Evolutionary conservation across 2,113 vertebrate genomes (phyloP), one percentile per base, ranked within the genome.

Genomic region (Ellobius talpinus): DNA sequence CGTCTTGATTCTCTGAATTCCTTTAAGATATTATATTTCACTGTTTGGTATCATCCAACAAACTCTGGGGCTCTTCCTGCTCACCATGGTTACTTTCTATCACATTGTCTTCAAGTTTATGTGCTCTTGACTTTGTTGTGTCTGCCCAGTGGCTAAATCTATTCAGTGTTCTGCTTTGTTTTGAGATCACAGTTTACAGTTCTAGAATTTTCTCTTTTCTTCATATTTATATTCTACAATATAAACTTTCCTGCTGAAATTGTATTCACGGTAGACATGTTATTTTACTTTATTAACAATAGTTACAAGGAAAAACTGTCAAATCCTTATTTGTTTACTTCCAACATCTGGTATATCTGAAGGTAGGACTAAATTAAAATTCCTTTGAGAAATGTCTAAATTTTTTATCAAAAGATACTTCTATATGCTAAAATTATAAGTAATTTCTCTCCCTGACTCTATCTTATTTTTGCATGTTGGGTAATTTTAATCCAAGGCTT

Each of bases 301-400:
- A 70, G 12, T 81, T 91, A 50, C 55, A 29, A 87, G 81, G 65
- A 92, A 92, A 1, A 33, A 89, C 17, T 52, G 72, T 76, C 66
- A 96, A 84, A 79, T 89, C 47, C 26, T 93, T 90, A 55, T 82
- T 87, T 93, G n/a, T 96, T 86, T 58, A 61, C 17, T 91, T 89
- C 39, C 33, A 93, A 89, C 91, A 97, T 93, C 93, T 97, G 77
- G 78, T 79, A 91, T 93, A 89, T 89, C 91, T 97, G 76, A 93
- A 26, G 9, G 50, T 74, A 82, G 45, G 61, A 77, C 6, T 96
- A 42, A 2, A 47, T 85, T 95, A 63, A 39, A 84, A 91, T 96
- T 84, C 72, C 87, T 84, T 72, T 65, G 61, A 70, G 88, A 84
- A 86, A 91, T 78, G 42, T 52, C 50, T 52, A 36, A 52, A 9